phyloP scores from a whole-genome alignment of 1,140 invertebrate genomes.

The Lamellibrachia luymesi region DNA sequence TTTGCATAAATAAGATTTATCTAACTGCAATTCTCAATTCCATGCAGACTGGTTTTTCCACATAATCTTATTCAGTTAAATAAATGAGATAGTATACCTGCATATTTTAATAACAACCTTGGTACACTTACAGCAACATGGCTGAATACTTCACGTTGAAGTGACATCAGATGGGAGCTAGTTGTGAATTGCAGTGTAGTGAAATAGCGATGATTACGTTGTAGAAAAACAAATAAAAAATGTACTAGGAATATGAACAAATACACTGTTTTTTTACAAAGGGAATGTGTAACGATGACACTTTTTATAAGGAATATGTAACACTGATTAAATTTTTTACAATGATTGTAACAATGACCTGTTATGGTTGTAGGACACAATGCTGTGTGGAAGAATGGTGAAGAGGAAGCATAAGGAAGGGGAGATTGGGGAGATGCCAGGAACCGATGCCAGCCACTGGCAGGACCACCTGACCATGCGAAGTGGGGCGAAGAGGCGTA shows the following conservation, averaged over 20 bases:
- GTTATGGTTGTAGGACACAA: not conserved
- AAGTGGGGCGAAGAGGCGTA: not conserved
- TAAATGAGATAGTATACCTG: not conserved
- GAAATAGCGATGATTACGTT: not conserved
- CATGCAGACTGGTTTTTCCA: not conserved
- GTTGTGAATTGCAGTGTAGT: not conserved
- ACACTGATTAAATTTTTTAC: not conserved
- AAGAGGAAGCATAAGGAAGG: not conserved
- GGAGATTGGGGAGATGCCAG: not conserved
- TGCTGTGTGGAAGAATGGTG: not conserved
- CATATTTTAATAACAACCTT: not conserved
- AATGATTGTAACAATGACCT: too few species aligned
- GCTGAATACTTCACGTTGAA: not conserved
- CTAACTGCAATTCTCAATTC: not conserved
- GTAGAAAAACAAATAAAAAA: not conserved
- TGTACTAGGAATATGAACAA: not conserved
- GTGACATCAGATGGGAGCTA: not conserved
- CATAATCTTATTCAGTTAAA: not conserved
- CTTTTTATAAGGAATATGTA: not conserved
- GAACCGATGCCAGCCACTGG: not conserved
- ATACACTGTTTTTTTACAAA: not conserved
- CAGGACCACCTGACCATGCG: not conserved
- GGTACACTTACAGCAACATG: not conserved
- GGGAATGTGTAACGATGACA: too few species aligned
- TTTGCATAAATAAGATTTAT: not conserved